Evolutionary conservation across 2,113 vertebrate genomes (phyloP).

Genomic region (Melanostigma gelatinosum): DNA sequence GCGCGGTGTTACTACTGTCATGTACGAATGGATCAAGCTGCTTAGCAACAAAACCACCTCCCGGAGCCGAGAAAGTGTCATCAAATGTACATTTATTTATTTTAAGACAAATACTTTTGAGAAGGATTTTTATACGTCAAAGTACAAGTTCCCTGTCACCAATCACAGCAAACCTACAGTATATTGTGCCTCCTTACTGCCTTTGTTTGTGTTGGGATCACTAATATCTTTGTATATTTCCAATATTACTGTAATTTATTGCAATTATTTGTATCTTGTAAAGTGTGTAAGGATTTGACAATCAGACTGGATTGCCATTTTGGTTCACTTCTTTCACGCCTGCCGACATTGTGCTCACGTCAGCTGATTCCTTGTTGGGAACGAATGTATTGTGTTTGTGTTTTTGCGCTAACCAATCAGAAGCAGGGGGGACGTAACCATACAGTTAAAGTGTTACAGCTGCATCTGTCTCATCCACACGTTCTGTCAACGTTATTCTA

Average conservation of each 20-base stretch:
- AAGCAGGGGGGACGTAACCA: no score
- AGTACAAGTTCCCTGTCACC: constrained; percentile 13
- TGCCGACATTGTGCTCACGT: no score
- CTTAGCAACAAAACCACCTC: constrained; percentile 62
- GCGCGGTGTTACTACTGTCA: constrained; percentile 6
- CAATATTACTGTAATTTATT: no score
- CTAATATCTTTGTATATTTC: not conserved
- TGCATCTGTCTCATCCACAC: no score
- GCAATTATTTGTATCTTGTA: not conserved
- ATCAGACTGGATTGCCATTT: not conserved
- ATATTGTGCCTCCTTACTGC: not conserved
- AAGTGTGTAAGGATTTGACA: not conserved
- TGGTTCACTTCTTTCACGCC: no score
- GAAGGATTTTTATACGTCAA: constrained; percentile 29
- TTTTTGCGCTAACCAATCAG: no score
- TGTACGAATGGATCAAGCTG: constrained; percentile 60
- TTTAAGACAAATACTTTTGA: constrained; percentile 35
- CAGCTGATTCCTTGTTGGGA: no score
- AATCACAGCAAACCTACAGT: not conserved
- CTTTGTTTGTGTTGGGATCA: not conserved
- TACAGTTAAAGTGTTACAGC: no score
- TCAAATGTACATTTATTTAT: constrained; percentile 48
- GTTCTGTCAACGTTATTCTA: no score
- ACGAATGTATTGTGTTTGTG: no score
- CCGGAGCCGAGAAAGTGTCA: constrained; percentile 12